Evolutionary conservation across 2,888 invertebrate species (phyloP), one percentile per base, ranked within the genome.

Genomic region (Microctonus aethiopoides): DNA sequence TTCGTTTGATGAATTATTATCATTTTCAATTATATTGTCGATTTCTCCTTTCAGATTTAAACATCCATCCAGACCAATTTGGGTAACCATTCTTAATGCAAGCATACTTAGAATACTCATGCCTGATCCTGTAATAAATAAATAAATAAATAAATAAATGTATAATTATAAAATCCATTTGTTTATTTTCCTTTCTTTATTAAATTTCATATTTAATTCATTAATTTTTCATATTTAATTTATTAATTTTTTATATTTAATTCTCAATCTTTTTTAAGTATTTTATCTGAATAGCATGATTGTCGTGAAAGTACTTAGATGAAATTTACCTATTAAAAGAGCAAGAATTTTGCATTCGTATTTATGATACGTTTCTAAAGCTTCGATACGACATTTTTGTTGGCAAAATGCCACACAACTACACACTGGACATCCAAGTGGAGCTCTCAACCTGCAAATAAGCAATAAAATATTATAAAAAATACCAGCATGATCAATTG

Each of bases 41-140:
- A 87, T 83, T 77, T 89, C 88, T 24, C 88, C 82, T 77, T 88
- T 87, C 62, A 90, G 88, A 32, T 87, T 82, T 46, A 89, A 78
- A 75, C 88, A 88, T 26, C 88, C 86, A 1, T 88, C 83, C 0
- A 90, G 82, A 0, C 89, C 89, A 0, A 90, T 89, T 82, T 94
- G 93, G 0, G 95, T 94, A n/a, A 94, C 89, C 87, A 94, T 91
- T 62, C 95, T 88, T 32, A 95, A 83, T 0, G 95, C 93, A 56
- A 94, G 89, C 79, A 91, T 91, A 74, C 93, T 93, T 2, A 95
- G 87, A 61, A 94, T 89, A 66, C 95, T 95, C 93, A 95, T 95
- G 0, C 95, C 94, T 0, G 93, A 93, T 6, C 91, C 91, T 91
- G n/a, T n/a, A n/a, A n/a, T n/a, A n/a, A n/a, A n/a, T n/a, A n/a